Conservation (phyloP, 2,888 invertebrate species). For the Muscina levida region DNA sequence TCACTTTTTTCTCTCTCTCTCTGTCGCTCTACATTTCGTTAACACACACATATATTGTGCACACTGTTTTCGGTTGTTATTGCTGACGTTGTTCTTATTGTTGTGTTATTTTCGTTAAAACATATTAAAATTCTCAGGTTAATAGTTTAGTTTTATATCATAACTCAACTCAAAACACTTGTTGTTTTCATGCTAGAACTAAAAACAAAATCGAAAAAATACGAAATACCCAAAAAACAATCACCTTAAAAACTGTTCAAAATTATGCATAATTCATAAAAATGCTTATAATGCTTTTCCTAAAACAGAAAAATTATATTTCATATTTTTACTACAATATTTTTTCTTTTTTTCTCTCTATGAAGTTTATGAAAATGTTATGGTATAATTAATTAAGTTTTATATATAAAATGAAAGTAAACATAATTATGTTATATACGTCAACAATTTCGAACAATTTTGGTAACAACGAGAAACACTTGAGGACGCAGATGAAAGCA, state of each 20-base stretch:
- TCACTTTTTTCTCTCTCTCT: no score
- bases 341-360: not conserved
- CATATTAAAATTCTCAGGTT: constrained; percentile 32
- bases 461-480: no score
- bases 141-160: constrained; percentile 62
- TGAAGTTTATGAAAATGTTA: not conserved
- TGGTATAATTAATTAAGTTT: no score
- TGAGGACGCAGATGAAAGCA: no score
- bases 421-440: no score
- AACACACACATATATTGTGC: not conserved
- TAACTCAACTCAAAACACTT: constrained; percentile 32
- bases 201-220: constrained; percentile 14
- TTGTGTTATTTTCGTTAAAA: constrained; percentile 31
- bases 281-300: constrained; percentile 54
- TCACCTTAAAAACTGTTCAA: constrained; percentile 33
- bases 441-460: no score
- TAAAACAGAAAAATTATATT: constrained; percentile 33
- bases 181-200: constrained; percentile 33
- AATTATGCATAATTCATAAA: constrained; percentile 54
- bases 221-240: not conserved
- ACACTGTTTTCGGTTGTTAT: constrained; percentile 27
- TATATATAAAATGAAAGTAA: not conserved
- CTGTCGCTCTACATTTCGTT: no score
- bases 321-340: constrained; percentile 19
- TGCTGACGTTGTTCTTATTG: constrained; percentile 45